phyloP scores from a whole-genome alignment of 2,888 invertebrate genomes.

The Agonopterix subpropinquella region DNA sequence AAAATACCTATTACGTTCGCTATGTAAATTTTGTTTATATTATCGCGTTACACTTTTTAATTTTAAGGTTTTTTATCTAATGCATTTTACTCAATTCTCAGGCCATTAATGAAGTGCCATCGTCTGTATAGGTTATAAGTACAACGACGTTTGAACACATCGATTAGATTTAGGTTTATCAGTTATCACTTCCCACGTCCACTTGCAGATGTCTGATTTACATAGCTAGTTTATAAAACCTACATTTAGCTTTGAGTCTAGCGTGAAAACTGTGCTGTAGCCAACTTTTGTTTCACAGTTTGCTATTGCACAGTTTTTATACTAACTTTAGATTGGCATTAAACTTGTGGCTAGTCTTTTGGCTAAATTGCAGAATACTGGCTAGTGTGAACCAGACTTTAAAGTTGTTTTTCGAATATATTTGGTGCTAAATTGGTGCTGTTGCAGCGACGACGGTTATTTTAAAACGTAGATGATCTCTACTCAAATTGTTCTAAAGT shows the following conservation, averaged over 20 bases:
- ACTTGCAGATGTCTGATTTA: background rate
- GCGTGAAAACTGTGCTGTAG: too few relatives aligned
- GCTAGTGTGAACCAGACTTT: too few relatives aligned
- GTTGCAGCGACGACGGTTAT: slow-evolving; percentile 47
- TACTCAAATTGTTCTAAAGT: slow-evolving; percentile 52
- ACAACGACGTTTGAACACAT: slow-evolving; percentile 43
- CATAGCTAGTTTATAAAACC: too few relatives aligned
- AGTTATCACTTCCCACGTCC: slow-evolving; percentile 16
- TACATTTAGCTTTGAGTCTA: too few relatives aligned
- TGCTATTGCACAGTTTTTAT: slow-evolving; percentile 17
- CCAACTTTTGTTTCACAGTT: background rate
- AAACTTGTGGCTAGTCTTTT: too few relatives aligned
- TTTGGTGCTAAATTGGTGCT: slow-evolving; percentile 58
- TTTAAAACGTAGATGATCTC: slow-evolving; percentile 59
- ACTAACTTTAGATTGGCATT: slow-evolving; percentile 15
- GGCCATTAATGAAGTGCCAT: slow-evolving; percentile 75
- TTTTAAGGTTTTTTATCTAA: slow-evolving; percentile 61
- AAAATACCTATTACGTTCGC: slow-evolving; percentile 28
- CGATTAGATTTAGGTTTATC: slow-evolving; percentile 11
- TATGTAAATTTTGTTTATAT: slow-evolving; percentile 54
- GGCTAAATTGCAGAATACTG: too few relatives aligned
- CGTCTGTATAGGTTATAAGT: slow-evolving; percentile 67
- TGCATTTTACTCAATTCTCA: slow-evolving; percentile 75
- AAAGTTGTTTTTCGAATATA: too few relatives aligned
- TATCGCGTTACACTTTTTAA: slow-evolving; percentile 50